Conservation (phyloP, 2,113 vertebrate species). For the Tricholaema leucomelas region DNA sequence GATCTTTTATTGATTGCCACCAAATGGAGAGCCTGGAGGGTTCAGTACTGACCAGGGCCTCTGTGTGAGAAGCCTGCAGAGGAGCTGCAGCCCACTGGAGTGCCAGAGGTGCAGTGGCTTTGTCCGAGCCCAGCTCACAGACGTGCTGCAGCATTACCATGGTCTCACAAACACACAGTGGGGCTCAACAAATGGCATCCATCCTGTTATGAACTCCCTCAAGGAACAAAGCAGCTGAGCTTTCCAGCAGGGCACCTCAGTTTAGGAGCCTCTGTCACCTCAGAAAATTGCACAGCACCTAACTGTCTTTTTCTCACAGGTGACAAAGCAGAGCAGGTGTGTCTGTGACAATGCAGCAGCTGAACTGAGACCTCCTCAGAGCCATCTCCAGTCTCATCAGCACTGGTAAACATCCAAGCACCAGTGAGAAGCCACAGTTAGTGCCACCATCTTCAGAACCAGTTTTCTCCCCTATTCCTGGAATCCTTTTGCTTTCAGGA, state of each 20-base stretch:
- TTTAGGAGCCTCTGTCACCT: background rate
- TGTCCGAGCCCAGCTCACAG: background rate
- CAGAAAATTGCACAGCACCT: background rate
- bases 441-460: background rate
- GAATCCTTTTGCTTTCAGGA: background rate
- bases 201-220: background rate
- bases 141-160: background rate
- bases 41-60: background rate
- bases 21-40: background rate
- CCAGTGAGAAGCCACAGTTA: background rate
- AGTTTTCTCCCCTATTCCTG: background rate
- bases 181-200: background rate
- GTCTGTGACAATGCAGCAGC: accelerated
- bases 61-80: background rate
- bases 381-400: background rate
- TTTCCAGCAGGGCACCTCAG: background rate
- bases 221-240: background rate
- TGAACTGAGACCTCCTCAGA: background rate
- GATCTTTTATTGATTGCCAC: background rate
- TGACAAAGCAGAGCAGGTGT: background rate
- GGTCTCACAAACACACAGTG: background rate
- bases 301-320: background rate
- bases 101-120: background rate
- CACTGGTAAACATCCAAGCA: background rate
- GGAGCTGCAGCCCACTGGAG: background rate